phyloP scores from a whole-genome alignment of 2,113 vertebrate species.

The Archilochus colubris region DNA sequence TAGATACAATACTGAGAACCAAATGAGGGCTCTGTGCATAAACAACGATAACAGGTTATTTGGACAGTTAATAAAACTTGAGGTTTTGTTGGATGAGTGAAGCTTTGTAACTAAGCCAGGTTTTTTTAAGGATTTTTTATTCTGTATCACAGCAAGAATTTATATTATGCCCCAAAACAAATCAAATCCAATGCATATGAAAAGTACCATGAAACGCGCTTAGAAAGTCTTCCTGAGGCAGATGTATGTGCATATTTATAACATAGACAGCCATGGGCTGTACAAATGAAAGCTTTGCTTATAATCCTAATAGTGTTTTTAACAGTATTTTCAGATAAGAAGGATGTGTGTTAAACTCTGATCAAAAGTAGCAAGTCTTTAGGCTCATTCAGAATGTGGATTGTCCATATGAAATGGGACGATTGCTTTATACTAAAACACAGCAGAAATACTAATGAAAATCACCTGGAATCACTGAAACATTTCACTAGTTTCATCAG shows the following conservation, averaged over 20 bases:
- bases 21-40: slow-evolving; percentile 29
- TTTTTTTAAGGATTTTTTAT: slow-evolving; percentile 46
- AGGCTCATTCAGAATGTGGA: slow-evolving; percentile 37
- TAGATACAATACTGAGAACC: slow-evolving; percentile 32
- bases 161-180: slow-evolving; percentile 75
- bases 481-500: slow-evolving; percentile 16
- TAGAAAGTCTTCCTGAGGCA: slow-evolving; percentile 54
- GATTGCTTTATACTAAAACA: slow-evolving; percentile 44
- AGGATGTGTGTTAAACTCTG: slow-evolving; percentile 58
- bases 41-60: slow-evolving; percentile 67
- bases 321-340: slow-evolving; percentile 72
- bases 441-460: slow-evolving; percentile 55
- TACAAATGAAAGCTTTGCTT: slow-evolving; percentile 72
- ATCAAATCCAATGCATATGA: slow-evolving; percentile 57
- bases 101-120: slow-evolving; percentile 22
- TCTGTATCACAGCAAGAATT: slow-evolving; percentile 57
- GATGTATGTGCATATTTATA: slow-evolving; percentile 74
- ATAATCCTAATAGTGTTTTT: slow-evolving; percentile 74
- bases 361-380: slow-evolving; percentile 62
- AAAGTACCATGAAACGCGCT: slow-evolving; percentile 69
- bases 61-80: slow-evolving; percentile 72
- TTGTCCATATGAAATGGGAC: slow-evolving; percentile 53
- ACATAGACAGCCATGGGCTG: slow-evolving; percentile 56
- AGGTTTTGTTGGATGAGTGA: background rate
- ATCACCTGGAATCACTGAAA: slow-evolving; percentile 17